Evolutionary conservation across 2,888 invertebrate species (phyloP).

Genomic region (Drosophila suboccidentalis): DNA sequence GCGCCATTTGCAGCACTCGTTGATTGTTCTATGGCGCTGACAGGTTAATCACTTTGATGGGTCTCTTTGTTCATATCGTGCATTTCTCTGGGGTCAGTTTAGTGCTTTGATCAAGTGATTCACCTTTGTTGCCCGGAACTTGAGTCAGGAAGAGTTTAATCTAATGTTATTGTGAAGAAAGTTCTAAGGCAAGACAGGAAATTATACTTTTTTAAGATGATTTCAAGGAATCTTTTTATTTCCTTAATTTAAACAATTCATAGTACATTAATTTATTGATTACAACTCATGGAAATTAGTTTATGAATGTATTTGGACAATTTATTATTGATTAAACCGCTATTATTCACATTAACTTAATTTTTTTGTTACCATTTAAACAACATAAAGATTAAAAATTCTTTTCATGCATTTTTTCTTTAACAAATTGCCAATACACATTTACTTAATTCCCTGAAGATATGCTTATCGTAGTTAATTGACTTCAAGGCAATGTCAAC

Average conservation of each 20-base stretch:
- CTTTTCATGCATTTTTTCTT: too few species aligned
- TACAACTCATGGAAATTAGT: too few species aligned
- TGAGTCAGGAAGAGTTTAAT: neutral
- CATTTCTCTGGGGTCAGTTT: slow-evolving; percentile 66
- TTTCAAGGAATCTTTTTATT: neutral
- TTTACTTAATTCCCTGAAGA: neutral
- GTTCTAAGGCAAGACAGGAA: neutral
- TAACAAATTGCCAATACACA: too few species aligned
- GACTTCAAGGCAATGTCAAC: slow-evolving; percentile 20
- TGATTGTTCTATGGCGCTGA: slow-evolving; percentile 75
- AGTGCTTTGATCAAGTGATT: slow-evolving; percentile 45
- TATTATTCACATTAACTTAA: too few species aligned
- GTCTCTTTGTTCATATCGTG: slow-evolving; percentile 11
- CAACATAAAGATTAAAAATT: too few species aligned
- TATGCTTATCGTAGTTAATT: slow-evolving; percentile 8
- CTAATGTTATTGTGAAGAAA: neutral
- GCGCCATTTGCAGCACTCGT: slow-evolving; percentile 57
- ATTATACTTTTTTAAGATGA: neutral
- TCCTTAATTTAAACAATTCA: too few species aligned
- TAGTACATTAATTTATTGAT: too few species aligned
- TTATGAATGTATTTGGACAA: too few species aligned
- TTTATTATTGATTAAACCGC: too few species aligned
- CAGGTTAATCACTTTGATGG: slow-evolving; percentile 73
- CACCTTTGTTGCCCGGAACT: slow-evolving; percentile 41
- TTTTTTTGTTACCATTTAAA: too few species aligned